Percentiles rank a stretch among this genome's conserved stretches.
Conservation (phyloP, 1,140 invertebrate genomes). For the Acromyrmex charruanus region DNA sequence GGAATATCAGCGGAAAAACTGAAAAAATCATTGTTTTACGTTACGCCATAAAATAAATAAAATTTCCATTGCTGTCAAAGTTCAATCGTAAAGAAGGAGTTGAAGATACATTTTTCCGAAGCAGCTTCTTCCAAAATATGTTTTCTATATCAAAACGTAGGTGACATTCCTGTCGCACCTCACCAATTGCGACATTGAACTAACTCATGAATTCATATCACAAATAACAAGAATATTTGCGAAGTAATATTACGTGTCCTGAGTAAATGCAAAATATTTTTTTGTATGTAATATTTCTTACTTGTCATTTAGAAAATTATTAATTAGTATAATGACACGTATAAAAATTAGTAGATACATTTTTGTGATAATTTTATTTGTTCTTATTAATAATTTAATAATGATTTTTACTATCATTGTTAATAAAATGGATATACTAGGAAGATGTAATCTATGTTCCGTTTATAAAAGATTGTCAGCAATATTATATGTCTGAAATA, state of each 20-base stretch:
- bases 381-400: background rate
- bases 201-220: background rate
- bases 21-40: constrained; percentile 49
- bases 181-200: constrained; percentile 20
- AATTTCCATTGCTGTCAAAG: constrained; percentile 39
- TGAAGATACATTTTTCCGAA: background rate
- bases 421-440: background rate
- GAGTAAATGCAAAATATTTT: background rate
- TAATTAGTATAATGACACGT: background rate
- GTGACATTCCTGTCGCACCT: constrained; percentile 5
- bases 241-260: background rate
- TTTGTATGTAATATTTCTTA: background rate
- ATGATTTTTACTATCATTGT: background rate
- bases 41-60: constrained; percentile 64
- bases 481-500: background rate
- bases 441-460: background rate
- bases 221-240: background rate
- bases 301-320: constrained; percentile 6
- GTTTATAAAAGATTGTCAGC: background rate
- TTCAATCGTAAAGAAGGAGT: constrained; percentile 50
- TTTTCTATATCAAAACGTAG: constrained; percentile 34
- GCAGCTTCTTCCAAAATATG: constrained; percentile 40
- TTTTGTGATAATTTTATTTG: background rate
- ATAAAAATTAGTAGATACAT: background rate
- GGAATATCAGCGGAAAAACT: constrained; percentile 20